A percentile compares a stretch with the other conserved stretches of the same genome.
Conservation (phyloP, 2,888 invertebrate genomes). For the Philereme vetulata region DNA sequence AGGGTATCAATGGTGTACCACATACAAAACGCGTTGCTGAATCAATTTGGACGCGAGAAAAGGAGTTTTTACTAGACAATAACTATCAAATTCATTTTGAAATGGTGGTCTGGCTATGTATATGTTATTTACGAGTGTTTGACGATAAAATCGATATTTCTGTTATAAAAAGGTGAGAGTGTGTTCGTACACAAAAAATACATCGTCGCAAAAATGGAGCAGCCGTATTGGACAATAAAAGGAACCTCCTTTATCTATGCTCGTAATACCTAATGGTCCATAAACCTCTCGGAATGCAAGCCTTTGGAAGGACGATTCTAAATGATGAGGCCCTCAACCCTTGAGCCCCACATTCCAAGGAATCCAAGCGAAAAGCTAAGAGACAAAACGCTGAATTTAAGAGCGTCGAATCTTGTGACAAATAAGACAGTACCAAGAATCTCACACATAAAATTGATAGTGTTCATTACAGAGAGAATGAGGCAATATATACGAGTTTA, state of each 20-base stretch:
- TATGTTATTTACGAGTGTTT: too few relatives aligned
- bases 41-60: too few relatives aligned
- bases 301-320: slow-evolving; percentile 20
- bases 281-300: slow-evolving; percentile 20
- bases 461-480: not conserved
- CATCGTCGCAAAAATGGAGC: slow-evolving; percentile 6
- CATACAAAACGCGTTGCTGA: too few relatives aligned
- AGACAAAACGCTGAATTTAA: not conserved
- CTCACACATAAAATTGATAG: not conserved
- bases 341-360: slow-evolving; percentile 24
- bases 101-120: too few relatives aligned
- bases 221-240: slow-evolving; percentile 12
- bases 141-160: too few relatives aligned
- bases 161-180: not conserved
- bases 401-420: not conserved
- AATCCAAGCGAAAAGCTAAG: slow-evolving; percentile 10
- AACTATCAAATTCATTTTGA: too few relatives aligned
- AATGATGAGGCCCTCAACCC: slow-evolving; percentile 21
- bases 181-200: slow-evolving; percentile 1
- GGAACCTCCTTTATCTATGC: slow-evolving; percentile 18
- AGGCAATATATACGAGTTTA: not conserved
- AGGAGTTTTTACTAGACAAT: too few relatives aligned
- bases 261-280: slow-evolving; percentile 22
- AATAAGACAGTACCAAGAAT: not conserved
- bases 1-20: too few relatives aligned